Evolutionary conservation across 2,113 vertebrate species (phyloP).

Genomic region (Monopterus albus): DNA sequence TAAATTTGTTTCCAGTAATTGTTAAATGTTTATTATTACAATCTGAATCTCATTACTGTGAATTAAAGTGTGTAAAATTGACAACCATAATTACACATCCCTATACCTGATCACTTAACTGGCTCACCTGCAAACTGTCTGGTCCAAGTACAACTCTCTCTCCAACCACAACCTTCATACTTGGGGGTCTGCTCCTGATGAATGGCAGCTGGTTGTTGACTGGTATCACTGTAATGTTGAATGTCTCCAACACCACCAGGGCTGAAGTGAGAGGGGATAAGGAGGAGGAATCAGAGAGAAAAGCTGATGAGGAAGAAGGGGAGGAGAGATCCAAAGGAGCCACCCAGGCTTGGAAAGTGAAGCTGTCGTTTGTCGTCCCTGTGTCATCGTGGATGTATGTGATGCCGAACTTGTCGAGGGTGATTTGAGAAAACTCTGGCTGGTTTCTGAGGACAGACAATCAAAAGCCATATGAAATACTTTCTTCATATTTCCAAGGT

Average conservation of each 20-base stretch:
- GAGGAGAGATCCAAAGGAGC: slow-evolving; percentile 74
- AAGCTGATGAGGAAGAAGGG: slow-evolving; percentile 58
- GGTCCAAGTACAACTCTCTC: slow-evolving; percentile 80
- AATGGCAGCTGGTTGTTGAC: slow-evolving; percentile 89
- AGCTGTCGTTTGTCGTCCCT: slow-evolving; percentile 86
- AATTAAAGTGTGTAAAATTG: too few relatives aligned
- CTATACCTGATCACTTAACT: neutral
- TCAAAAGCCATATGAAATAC: neutral
- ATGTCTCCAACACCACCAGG: slow-evolving; percentile 83
- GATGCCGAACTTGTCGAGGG: slow-evolving; percentile 87
- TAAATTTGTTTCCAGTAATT: too few relatives aligned
- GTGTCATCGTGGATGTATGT: slow-evolving; percentile 88
- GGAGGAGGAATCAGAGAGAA: slow-evolving; percentile 63
- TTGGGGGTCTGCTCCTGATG: slow-evolving; percentile 82
- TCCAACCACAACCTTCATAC: slow-evolving; percentile 85
- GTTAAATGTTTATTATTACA: too few relatives aligned
- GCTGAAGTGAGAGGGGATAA: slow-evolving; percentile 64
- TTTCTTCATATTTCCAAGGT: too few relatives aligned
- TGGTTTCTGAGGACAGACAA: slow-evolving; percentile 71
- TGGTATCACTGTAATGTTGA: slow-evolving; percentile 88
- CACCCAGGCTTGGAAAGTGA: slow-evolving; percentile 88
- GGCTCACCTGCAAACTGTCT: slow-evolving; percentile 81
- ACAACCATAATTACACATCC: too few relatives aligned
- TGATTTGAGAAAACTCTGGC: slow-evolving; percentile 86
- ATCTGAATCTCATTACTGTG: too few relatives aligned